A percentile compares a stretch with the other conserved stretches of the same genome.
Evolutionary conservation across 2,888 invertebrate genomes (phyloP).

Genomic region (Opisthograptis luteolata): DNA sequence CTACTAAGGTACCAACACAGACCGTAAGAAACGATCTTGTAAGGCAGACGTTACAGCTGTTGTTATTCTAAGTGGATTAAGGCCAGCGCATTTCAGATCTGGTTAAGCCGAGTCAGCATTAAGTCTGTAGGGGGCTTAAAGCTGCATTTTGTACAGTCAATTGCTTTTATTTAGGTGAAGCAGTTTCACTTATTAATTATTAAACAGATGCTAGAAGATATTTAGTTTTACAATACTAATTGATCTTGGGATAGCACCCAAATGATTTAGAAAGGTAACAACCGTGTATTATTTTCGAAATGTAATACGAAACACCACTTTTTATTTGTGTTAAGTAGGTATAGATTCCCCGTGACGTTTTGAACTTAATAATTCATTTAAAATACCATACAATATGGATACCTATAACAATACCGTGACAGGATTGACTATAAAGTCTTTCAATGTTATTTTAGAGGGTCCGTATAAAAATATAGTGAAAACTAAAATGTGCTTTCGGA

Average conservation of each 20-base stretch:
- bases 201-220: background rate
- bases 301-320: too few relatives aligned
- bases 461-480: slow-evolving; percentile 35
- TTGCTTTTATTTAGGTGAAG: slow-evolving; percentile 30
- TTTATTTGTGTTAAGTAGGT: too few relatives aligned
- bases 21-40: slow-evolving; percentile 64
- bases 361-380: too few relatives aligned
- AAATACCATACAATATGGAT: slow-evolving; percentile 44
- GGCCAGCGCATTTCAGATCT: slow-evolving; percentile 79
- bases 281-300: too few relatives aligned
- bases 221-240: background rate
- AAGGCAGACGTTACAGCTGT: slow-evolving; percentile 68
- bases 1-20: slow-evolving; percentile 47
- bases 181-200: slow-evolving; percentile 17
- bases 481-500: slow-evolving; percentile 12
- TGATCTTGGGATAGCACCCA: too few relatives aligned
- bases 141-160: slow-evolving; percentile 67
- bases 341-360: too few relatives aligned
- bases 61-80: slow-evolving; percentile 83
- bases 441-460: slow-evolving; percentile 49
- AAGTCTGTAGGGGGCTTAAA: slow-evolving; percentile 70
- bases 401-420: background rate
- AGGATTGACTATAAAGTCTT: slow-evolving; percentile 50
- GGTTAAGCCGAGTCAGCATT: slow-evolving; percentile 76
- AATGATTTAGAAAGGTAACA: too few relatives aligned